Conservation (phyloP, 1,140 invertebrate species). For the Adoxophyes honmai region DNA sequence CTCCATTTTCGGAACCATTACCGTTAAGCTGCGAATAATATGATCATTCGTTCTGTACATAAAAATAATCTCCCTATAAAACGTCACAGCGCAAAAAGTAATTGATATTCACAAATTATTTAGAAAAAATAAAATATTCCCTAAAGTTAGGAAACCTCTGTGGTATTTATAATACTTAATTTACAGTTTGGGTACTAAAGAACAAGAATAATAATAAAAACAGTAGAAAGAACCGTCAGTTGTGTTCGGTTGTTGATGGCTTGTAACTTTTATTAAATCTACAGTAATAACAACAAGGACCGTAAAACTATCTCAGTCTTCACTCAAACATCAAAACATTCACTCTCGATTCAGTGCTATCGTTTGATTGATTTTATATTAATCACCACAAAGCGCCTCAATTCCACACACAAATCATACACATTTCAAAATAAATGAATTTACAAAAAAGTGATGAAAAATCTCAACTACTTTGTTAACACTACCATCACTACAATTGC, state of each 20-base stretch:
- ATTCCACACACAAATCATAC: background rate
- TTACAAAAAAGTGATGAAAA: conserved; percentile 11
- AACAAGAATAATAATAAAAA: conserved; percentile 30
- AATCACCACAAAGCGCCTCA: background rate
- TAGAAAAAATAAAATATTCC: conserved; percentile 2
- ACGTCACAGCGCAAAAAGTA: conserved; percentile 3
- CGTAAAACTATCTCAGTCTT: conserved; percentile 53
- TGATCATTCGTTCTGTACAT: too few species aligned
- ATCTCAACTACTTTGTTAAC: conserved; percentile 1
- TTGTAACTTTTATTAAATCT: conserved; percentile 28
- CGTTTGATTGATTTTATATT: background rate
- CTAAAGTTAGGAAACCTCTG: background rate
- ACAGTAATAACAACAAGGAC: conserved; percentile 38
- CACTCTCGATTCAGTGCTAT: conserved; percentile 16
- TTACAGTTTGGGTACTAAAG: conserved; percentile 22
- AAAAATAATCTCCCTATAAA: too few species aligned
- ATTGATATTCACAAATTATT: conserved; percentile 6
- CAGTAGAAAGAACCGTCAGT: conserved; percentile 21
- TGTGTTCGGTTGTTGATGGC: conserved; percentile 17
- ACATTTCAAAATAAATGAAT: conserved; percentile 14
- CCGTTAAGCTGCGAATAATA: too few species aligned
- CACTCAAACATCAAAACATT: conserved; percentile 35
- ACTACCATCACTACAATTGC: background rate
- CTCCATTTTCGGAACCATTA: too few species aligned
- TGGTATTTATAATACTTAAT: conserved; percentile 27